Conservation (phyloP, 2,888 invertebrate species). For the Saturnia pavonia region DNA sequence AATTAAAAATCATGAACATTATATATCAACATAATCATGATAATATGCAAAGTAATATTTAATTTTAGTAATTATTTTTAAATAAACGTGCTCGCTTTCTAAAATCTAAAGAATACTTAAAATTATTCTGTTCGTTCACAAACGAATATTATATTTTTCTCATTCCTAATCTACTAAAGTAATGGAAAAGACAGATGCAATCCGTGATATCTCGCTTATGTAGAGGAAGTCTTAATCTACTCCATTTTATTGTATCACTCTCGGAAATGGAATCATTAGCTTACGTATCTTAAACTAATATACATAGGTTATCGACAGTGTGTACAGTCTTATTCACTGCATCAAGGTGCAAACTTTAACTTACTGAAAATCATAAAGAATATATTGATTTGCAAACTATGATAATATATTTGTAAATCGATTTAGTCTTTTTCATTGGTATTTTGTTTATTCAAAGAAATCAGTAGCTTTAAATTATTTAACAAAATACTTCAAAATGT, state of each 20-base stretch:
- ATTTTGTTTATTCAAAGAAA: too few relatives aligned
- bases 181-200: neutral
- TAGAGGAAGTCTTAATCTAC: neutral
- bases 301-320: neutral
- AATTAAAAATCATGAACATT: too few relatives aligned
- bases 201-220: neutral
- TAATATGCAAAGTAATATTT: too few relatives aligned
- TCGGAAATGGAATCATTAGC: constrained; percentile 3
- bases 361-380: neutral
- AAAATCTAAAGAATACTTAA: too few relatives aligned
- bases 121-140: too few relatives aligned
- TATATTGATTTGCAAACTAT: neutral
- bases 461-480: too few relatives aligned
- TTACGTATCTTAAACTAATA: neutral
- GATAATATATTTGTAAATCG: too few relatives aligned
- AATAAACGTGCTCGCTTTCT: too few relatives aligned
- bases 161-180: neutral
- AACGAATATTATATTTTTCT: neutral
- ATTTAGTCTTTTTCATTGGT: too few relatives aligned
- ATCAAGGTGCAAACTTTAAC: neutral
- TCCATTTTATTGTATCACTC: neutral
- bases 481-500: too few relatives aligned
- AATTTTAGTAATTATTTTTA: too few relatives aligned
- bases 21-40: too few relatives aligned
- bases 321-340: neutral